A percentile compares a stretch with the other conserved stretches of the same genome.
Conservation (phyloP, 2,888 invertebrate species). For the Epirrhoe tristata region DNA sequence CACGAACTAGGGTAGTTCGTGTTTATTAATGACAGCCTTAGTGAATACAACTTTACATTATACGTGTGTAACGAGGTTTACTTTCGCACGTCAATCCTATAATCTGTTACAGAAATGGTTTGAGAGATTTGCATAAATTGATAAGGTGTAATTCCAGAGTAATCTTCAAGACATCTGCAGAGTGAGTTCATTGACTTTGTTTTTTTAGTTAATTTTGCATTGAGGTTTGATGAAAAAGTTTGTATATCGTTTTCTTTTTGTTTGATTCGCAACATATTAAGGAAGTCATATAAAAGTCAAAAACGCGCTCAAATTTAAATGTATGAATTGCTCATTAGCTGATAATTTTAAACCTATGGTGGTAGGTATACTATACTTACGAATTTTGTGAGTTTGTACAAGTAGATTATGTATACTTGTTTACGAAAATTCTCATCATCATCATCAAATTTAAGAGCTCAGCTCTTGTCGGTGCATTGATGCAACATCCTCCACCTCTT, state of each 20-base stretch:
- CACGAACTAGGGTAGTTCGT: too few species aligned
- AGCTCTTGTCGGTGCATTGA: too few species aligned
- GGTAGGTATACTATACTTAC: too few species aligned
- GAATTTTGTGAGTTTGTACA: too few species aligned
- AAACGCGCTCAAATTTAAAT: not conserved
- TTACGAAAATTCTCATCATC: too few species aligned
- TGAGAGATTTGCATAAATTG: slow-evolving; percentile 67
- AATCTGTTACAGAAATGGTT: slow-evolving; percentile 55
- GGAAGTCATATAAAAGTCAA: slow-evolving; percentile 25
- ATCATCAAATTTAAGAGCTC: too few species aligned
- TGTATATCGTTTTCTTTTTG: slow-evolving; percentile 32
- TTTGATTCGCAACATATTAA: slow-evolving; percentile 28
- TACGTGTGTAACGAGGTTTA: slow-evolving; percentile 17
- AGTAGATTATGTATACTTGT: too few species aligned
- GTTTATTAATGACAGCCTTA: too few species aligned
- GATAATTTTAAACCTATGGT: not conserved
- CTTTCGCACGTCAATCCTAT: slow-evolving; percentile 46
- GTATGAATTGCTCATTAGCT: not conserved
- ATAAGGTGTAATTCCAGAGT: slow-evolving; percentile 48
- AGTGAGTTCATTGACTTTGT: slow-evolving; percentile 30
- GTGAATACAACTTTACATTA: not conserved
- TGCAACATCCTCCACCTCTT: too few species aligned
- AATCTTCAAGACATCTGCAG: slow-evolving; percentile 35
- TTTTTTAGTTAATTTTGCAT: slow-evolving; percentile 9
- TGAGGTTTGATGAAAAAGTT: slow-evolving; percentile 9